These are phyloP conservation scores for Lophius piscatorius DNA, from an alignment of 2,113 vertebrate genomes.

Conservation along the genomic window DNA sequence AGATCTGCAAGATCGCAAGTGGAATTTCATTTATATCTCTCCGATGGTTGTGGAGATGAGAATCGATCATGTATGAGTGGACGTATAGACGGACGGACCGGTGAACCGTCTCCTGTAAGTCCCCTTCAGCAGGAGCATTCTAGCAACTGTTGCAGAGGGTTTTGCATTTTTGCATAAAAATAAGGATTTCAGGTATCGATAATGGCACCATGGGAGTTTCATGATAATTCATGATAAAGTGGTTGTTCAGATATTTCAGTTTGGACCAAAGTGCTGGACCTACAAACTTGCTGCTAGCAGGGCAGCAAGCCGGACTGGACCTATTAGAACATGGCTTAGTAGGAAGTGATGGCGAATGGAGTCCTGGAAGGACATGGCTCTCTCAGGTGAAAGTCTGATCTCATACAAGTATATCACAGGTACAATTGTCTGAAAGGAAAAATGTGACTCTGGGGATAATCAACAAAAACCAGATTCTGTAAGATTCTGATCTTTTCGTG, in stretches of 20 bases:
- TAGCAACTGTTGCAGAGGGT: too few species aligned
- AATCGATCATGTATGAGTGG: too few species aligned
- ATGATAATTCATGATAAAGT: not conserved
- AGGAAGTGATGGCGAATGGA: constrained; percentile 20
- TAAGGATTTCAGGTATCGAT: too few species aligned
- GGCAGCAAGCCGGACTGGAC: constrained; percentile 10
- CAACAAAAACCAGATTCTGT: too few species aligned
- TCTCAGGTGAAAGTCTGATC: constrained; percentile 2
- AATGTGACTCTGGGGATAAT: not conserved
- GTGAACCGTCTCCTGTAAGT: too few species aligned
- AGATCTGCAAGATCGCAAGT: too few species aligned
- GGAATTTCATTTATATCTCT: too few species aligned
- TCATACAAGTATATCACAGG: constrained; percentile 1
- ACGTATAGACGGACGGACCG: too few species aligned
- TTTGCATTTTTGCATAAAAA: too few species aligned
- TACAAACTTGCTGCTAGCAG: not conserved
- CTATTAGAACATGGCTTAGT: constrained; percentile 35
- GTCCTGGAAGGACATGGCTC: constrained; percentile 25
- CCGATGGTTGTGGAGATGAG: too few species aligned
- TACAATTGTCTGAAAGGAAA: not conserved
- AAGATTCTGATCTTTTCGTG: too few species aligned
- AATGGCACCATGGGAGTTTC: not conserved
- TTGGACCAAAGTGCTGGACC: not conserved
- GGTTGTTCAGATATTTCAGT: not conserved
- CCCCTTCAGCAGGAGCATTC: too few species aligned